Evolutionary conservation across 2,888 invertebrate genomes (phyloP), one percentile per base, ranked within the genome.

Genomic region (Parnassius mnemosyne): DNA sequence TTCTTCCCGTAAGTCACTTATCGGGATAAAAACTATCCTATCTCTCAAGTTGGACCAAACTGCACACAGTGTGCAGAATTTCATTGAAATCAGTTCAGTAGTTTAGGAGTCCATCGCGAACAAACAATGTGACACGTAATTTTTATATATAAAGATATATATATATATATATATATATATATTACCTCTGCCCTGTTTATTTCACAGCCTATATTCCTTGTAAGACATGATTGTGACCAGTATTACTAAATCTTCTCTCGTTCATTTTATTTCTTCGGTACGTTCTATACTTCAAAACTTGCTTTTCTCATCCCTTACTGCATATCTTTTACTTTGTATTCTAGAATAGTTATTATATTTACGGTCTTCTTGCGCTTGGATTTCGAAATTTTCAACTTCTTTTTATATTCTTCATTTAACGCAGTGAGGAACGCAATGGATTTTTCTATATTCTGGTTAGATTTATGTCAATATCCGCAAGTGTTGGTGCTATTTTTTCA

Each of bases 261-360:
- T 16, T 16, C 16, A 16, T 16, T 16, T 16, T 16, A 1, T 16
- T 16, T 16, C 16, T 16, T 16, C 16, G 16, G 16, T 16, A 16
- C 16, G 16, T 16, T 16, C 16, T 16, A 1, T 16, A 16, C 16
- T 16, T 16, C 16, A 1, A 16, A 16, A 16, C 16, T 16, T 16
- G 16, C 16, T 16, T 16, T 16, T 16, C 16, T 16, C 16, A 16
- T 16, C 2, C 16, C 16, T 16, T 16, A 1, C 16, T 16, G 16
- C 16, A 16, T 16, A 16, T 16, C 3, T 58, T 59, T 68, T 67
- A 1, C 44, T 59, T 0, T 55, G 13, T 10, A 49, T 54, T 61
- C 68, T 1, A 66, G 69, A 1, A 68, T 64, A 56, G 61, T 20
- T 66, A 58, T n/a, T 43, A 66, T 11, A n/a, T 65, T 63, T 47